Percentiles rank a stretch among this genome's conserved stretches.
Conservation (phyloP, 1,140 invertebrate species). For the Samia ricini region DNA sequence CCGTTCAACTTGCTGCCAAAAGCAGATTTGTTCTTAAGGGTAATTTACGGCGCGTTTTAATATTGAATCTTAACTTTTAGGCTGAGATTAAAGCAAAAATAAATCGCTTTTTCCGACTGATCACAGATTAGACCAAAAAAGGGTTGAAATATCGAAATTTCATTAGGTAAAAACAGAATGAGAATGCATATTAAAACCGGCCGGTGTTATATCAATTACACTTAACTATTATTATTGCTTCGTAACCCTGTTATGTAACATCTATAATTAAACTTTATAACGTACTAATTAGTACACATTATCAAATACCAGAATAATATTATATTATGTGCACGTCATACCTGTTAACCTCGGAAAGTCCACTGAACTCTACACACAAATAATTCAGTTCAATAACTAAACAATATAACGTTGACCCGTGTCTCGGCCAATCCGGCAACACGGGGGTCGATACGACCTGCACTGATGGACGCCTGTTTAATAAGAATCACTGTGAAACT, state of each 20-base stretch:
- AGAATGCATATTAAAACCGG: too few species aligned
- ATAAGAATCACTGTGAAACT: slow-evolving; percentile 34
- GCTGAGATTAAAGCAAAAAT: too few species aligned
- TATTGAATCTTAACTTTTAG: too few species aligned
- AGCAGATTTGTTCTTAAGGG: too few species aligned
- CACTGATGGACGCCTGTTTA: slow-evolving; percentile 42
- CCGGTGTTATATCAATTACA: too few species aligned
- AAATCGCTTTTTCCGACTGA: too few species aligned
- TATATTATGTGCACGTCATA: slow-evolving; percentile 4
- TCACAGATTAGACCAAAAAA: too few species aligned
- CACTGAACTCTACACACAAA: slow-evolving; percentile 10
- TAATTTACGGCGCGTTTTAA: too few species aligned
- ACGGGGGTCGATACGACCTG: slow-evolving; percentile 42
- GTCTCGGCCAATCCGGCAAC: slow-evolving; percentile 6
- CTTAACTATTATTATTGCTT: too few species aligned
- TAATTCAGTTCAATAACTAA: slow-evolving; percentile 14
- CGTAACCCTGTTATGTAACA: background rate
- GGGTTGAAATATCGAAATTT: too few species aligned
- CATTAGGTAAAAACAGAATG: too few species aligned
- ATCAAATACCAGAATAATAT: background rate
- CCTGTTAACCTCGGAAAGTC: background rate
- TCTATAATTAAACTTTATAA: background rate
- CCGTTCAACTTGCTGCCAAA: too few species aligned
- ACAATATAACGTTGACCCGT: slow-evolving; percentile 22
- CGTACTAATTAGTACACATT: background rate